phyloP scores from a whole-genome alignment of 2,888 invertebrate genomes.

The Osmoderma eremita region DNA sequence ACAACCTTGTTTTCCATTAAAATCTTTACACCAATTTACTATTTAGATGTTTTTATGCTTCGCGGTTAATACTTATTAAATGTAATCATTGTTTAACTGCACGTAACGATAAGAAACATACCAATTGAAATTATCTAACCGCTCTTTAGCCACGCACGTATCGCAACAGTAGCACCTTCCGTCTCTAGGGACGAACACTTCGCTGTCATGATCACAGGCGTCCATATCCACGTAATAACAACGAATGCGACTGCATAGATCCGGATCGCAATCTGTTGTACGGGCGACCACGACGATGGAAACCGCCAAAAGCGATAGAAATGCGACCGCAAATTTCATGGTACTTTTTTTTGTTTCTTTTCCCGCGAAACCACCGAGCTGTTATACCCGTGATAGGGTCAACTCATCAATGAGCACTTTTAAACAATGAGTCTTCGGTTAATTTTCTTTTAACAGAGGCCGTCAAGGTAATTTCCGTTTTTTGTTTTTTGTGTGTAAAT shows the following conservation, averaged over 20 bases:
- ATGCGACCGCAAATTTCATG: slow-evolving; percentile 11
- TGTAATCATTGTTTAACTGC: no score
- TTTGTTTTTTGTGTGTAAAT: slow-evolving; percentile 31
- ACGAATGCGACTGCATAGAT: slow-evolving; percentile 36
- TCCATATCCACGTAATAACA: slow-evolving; percentile 41
- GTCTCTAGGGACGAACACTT: slow-evolving; percentile 42
- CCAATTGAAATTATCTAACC: slow-evolving; percentile 1
- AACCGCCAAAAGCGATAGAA: not conserved
- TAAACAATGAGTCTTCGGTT: not conserved
- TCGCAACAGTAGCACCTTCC: slow-evolving; percentile 44
- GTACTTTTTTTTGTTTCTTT: no score
- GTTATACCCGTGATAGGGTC: no score
- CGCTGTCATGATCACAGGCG: slow-evolving; percentile 42
- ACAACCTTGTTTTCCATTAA: no score
- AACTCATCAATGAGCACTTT: no score
- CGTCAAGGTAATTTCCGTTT: slow-evolving; percentile 32
- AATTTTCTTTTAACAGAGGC: slow-evolving; percentile 10
- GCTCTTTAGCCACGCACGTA: slow-evolving; percentile 40
- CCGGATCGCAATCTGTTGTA: slow-evolving; percentile 40
- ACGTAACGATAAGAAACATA: not conserved
- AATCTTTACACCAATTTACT: no score
- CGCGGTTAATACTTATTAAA: no score
- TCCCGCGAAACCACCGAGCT: not conserved
- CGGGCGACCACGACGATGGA: not conserved
- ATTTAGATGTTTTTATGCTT: no score